Evolutionary conservation across 2,113 vertebrate genomes (phyloP), one percentile per base, ranked within the genome.

Genomic region (Scomber colias): DNA sequence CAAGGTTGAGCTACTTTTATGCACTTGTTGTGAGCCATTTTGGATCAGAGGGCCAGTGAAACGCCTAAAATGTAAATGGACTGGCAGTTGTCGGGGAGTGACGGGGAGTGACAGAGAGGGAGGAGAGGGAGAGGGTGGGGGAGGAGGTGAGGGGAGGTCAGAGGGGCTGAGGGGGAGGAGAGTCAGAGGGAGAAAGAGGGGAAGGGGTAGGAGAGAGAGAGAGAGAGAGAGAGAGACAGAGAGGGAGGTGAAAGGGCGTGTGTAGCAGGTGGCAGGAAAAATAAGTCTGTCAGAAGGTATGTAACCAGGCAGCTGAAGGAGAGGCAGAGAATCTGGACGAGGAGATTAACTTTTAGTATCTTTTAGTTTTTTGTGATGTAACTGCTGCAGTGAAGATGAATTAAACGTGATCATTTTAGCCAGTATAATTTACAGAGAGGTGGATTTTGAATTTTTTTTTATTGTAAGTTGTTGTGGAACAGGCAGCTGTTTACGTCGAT

Each of bases 21-120:
- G 90, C 64, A 91, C 90, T 93, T 90, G 89, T 87, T 90, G 75
- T 90, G 84, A 89, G 69, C 82, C 82, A 30, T 83, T 85, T 75
- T 68, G 76, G 82, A 90, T 64, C 63, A 1, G 70, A 45, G 79
- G 66, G 76, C 70, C 84, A 21, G 76, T 55, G 50, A 91, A 92
- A 91, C 80, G 48, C 91, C 92, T 92, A 93, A 93, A 93, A 91
- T 91, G 91, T 93, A 91, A 83, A 90, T 50, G 89, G 80, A 54
- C 45, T 66, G 79, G 83, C 90, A 90, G 90, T 93, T 92, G 89
- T 83, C 62, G 48, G 48, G 35, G 51, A 56, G 71, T 0, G 30
- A 30, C 62, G 48, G 48, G 35, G 51, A 56, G 71, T 0, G 30
- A 30, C 62, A 40, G 7, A 35, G 35, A 40, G 35, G 9, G 35